Evolutionary conservation across 2,888 invertebrate genomes (phyloP), one percentile per base, ranked within the genome.

Genomic region (Melangyna quadrimaculata): DNA sequence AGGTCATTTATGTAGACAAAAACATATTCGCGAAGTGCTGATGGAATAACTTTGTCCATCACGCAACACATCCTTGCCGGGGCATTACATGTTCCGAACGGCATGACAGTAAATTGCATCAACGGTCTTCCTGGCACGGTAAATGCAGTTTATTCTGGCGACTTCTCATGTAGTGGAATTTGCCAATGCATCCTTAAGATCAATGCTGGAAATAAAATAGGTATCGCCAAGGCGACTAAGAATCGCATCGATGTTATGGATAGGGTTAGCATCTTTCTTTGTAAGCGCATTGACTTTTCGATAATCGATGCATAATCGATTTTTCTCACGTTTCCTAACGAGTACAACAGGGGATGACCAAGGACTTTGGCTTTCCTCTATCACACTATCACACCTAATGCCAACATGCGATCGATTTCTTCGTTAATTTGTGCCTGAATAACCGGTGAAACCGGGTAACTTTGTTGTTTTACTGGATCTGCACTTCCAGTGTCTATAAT

Each of bases 331-430:
- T 19, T 43, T 43, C 3, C 19, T 43, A 9, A 43, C 43, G 0
- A 43, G 19, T 2, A 43, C 17, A 89, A 88, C 0, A 88, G 59
- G n/a, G 80, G 43, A 43, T 43, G 43, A 43, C 43, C 43, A 43
- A 0, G 43, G 43, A 3, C 9, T 19, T 87, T 5, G 88, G 88
- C 27, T 9, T 43, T 87, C 88, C 55, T 89, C 89, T 1, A 90
- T 88, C 0, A 90, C 87, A 6, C 89, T 1, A 90, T 88, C 0
- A 90, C 87, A 6, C 86, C 89, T 6, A 87, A 69, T 5, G 59
- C 61, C 7, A 90, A 29, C 90, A 90, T 90, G 3, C 88, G 71
- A 37, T 90, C 89, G 1, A 90, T 81, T 72, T 90, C 89, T 19
- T 73, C 70, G 59, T 78, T 71, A 27, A 88, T 40, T 7, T 78